These are phyloP conservation scores for Denticeps clupeoides DNA, from an alignment of 2,797 vertebrate genomes.

Conservation along the genomic window DNA sequence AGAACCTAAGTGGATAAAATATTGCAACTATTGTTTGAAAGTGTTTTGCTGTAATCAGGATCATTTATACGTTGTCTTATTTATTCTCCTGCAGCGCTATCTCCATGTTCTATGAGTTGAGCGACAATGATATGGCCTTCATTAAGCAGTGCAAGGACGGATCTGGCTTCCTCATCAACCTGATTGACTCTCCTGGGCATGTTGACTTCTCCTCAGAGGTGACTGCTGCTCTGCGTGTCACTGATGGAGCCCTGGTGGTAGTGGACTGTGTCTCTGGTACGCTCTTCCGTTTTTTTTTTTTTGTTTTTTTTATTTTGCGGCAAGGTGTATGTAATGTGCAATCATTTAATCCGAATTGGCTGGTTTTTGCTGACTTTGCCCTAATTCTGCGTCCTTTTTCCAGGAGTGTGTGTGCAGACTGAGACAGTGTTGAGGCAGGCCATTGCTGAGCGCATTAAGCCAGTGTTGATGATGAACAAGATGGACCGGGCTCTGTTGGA, in stretches of 20 bases:
- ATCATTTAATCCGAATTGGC: background rate
- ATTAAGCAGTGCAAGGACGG: slow-evolving; percentile 92
- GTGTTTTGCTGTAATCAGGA: background rate
- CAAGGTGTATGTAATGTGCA: no score
- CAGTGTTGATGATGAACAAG: slow-evolving; percentile 97
- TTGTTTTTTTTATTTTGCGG: no score
- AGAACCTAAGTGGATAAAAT: slow-evolving; percentile 31
- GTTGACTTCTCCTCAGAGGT: slow-evolving; percentile 97
- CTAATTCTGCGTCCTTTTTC: no score
- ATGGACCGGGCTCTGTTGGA: slow-evolving; percentile 92
- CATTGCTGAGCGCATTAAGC: slow-evolving; percentile 85
- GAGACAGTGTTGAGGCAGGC: slow-evolving; percentile 93
- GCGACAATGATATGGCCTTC: slow-evolving; percentile 77
- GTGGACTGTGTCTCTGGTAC: slow-evolving; percentile 93
- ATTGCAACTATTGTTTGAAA: background rate
- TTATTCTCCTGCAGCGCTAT: slow-evolving; percentile 63
- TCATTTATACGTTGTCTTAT: background rate
- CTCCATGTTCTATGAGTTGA: slow-evolving; percentile 80
- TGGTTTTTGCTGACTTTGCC: background rate
- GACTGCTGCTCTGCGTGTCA: slow-evolving; percentile 89
- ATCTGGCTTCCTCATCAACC: slow-evolving; percentile 84
- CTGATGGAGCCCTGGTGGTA: slow-evolving; percentile 87
- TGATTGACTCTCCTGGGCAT: slow-evolving; percentile 90
- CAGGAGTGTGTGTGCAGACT: slow-evolving; percentile 89
- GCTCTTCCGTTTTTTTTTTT: no score